Evolutionary conservation across 2,797 vertebrate species (phyloP), one percentile per base, ranked within the genome.

Genomic region (Danio tinwini): DNA sequence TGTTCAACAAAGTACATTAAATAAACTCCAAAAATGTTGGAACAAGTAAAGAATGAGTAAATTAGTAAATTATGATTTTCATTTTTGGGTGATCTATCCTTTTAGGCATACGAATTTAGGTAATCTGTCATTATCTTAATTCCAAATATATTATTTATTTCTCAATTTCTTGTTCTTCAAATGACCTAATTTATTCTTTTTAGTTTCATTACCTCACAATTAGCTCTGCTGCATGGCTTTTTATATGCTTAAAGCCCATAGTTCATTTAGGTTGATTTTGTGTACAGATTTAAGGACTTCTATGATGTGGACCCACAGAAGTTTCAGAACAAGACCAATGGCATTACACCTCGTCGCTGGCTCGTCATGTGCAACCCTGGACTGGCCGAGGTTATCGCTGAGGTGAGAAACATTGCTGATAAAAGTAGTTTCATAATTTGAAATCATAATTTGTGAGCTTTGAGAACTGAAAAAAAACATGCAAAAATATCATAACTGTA

Each of bases 321-420:
- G 86, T 97, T 97, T 85, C 96, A 97, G 92, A 97, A 97, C 88
- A 97, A 97, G 88, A 97, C 96, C 84, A 97, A 97, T 0, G 96
- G 96, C 3, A 97, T 97, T 90, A 97, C 96, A 0, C 96, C 96
- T 1, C 89, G 96, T 0, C 95, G 96, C 73, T 97, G 96, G 96
- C 90, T 97, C 74, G 94, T 95, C 61, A 92, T 97, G 89, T 96
- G 95, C 85, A 97, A 97, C 88, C 94, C 96, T 0, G 95, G 96
- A 16, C 90, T 97, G 85, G 96, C 96, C 0, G 96, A 96, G 62
- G 91, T 95, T 90, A 97, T 97, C 10, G 96, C 95, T 2, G 96
- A 96, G 95, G 96, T 93, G 58, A 3, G 84, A 55, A 56, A 19
- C 10, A 8, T 49, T 50, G 7, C 14, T 59, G 17, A 47, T n/a